phyloP scores from a whole-genome alignment of 2,797 vertebrate species.

The Arremon aurantiirostris region DNA sequence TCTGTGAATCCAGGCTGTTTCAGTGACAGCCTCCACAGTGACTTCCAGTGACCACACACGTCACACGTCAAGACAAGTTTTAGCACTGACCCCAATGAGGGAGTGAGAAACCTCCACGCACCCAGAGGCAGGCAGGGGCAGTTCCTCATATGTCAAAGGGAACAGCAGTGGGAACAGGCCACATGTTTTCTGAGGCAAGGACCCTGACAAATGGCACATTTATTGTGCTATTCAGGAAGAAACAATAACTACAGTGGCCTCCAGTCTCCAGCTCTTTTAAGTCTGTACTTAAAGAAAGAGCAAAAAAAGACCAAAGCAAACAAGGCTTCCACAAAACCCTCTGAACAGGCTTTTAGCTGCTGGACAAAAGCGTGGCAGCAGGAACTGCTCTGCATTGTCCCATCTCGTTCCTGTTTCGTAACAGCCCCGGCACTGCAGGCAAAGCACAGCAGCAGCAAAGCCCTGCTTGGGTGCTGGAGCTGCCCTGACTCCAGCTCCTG shows the following conservation, averaged over 20 bases:
- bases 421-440: not conserved
- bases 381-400: not conserved
- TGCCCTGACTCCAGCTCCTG: not conserved
- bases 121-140: not conserved
- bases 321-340: not conserved
- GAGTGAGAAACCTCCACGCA: not conserved
- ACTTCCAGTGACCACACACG: not conserved
- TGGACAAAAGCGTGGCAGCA: not conserved
- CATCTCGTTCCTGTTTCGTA: not conserved
- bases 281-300: not conserved
- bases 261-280: conserved; percentile 5
- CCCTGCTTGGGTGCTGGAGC: not conserved
- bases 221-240: conserved; percentile 1
- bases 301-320: conserved; percentile 29
- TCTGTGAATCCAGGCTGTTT: not conserved
- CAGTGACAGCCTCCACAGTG: not conserved
- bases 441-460: not conserved
- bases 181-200: not conserved
- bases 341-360: conserved; percentile 19
- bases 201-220: conserved; percentile 5
- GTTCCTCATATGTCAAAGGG: not conserved
- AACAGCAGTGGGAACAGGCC: not conserved
- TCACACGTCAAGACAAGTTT: not conserved
- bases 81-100: not conserved
- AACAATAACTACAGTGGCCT: conserved; percentile 34